A percentile compares a stretch with the other conserved stretches of the same genome.
Conservation (phyloP, 2,888 invertebrate species). For the Lacanobia oleracea region DNA sequence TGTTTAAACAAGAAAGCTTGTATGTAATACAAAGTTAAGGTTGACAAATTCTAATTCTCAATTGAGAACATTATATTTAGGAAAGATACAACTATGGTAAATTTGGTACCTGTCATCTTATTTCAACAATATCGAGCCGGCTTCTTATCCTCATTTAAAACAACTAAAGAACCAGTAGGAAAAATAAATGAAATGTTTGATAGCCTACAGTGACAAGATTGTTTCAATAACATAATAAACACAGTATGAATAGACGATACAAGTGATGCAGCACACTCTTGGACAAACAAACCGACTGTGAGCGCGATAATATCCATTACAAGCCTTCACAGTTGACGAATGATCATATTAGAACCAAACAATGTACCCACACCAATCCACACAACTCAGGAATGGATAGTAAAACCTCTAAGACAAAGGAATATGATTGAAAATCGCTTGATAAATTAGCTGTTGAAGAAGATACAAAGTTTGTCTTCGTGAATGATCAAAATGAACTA, state of each 20-base stretch:
- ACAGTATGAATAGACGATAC: constrained; percentile 40
- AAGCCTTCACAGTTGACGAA: constrained; percentile 83
- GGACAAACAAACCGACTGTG: constrained; percentile 76
- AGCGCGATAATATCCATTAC: constrained; percentile 81
- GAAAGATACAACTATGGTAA: no score
- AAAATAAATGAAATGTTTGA: constrained; percentile 5
- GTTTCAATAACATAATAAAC: constrained; percentile 53
- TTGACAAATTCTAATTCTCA: no score
- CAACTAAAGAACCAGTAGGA: constrained; percentile 8
- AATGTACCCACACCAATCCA: constrained; percentile 67
- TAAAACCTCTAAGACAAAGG: not conserved
- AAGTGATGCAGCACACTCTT: constrained; percentile 58
- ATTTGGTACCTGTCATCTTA: no score
- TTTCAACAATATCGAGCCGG: no score
- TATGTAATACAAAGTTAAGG: no score
- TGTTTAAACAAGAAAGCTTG: no score
- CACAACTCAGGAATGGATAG: constrained; percentile 55
- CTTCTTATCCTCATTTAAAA: not conserved
- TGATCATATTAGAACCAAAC: constrained; percentile 82
- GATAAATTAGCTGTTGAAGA: constrained; percentile 5
- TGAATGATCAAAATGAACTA: constrained; percentile 64
- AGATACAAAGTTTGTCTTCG: constrained; percentile 48
- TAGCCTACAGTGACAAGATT: constrained; percentile 28
- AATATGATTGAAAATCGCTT: constrained; percentile 60
- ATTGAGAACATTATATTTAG: no score